These are phyloP conservation scores for Theodoxus fluviatilis DNA, from an alignment of 2,888 invertebrate genomes.

Conservation along the genomic window DNA sequence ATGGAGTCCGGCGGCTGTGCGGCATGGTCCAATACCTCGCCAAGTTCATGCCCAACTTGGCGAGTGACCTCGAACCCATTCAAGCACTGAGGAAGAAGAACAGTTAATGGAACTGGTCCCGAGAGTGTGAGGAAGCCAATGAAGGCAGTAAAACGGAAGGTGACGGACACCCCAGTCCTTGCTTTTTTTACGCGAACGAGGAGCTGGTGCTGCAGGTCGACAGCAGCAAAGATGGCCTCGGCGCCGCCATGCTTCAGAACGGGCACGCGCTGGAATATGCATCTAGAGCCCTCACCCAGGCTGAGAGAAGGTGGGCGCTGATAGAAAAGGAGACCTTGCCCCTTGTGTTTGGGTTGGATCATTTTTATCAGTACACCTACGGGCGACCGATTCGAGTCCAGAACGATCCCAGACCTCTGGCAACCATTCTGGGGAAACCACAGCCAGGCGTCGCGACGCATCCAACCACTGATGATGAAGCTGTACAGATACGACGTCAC, in stretches of 20 bases:
- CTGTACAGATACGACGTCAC: slow-evolving; percentile 33
- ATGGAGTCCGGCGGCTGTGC: slow-evolving; percentile 32
- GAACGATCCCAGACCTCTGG: slow-evolving; percentile 21
- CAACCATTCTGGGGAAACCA: slow-evolving; percentile 17
- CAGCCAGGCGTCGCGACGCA: slow-evolving; percentile 21
- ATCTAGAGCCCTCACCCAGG: slow-evolving; percentile 31
- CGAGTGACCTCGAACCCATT: slow-evolving; percentile 24
- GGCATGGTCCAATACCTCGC: slow-evolving; percentile 37
- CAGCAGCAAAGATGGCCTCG: slow-evolving; percentile 33
- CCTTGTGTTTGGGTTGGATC: slow-evolving; percentile 33
- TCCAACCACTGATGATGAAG: slow-evolving; percentile 36
- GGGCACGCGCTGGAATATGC: slow-evolving; percentile 34
- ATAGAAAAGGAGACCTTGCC: slow-evolving; percentile 36
- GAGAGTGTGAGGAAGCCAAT: slow-evolving; percentile 32
- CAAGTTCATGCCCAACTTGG: slow-evolving; percentile 27
- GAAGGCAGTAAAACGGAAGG: slow-evolving; percentile 29
- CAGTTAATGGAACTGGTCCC: slow-evolving; percentile 25
- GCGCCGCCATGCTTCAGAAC: slow-evolving; percentile 33
- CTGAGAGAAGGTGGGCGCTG: slow-evolving; percentile 39
- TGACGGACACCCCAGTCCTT: slow-evolving; percentile 30
- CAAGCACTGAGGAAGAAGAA: slow-evolving; percentile 27
- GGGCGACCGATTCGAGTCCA: slow-evolving; percentile 27
- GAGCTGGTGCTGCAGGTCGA: slow-evolving; percentile 37
- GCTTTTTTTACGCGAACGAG: slow-evolving; percentile 32
- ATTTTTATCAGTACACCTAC: slow-evolving; percentile 40